Evolutionary conservation across 1,140 invertebrate genomes (phyloP).

Genomic region (Temnothorax curvispinosus): DNA sequence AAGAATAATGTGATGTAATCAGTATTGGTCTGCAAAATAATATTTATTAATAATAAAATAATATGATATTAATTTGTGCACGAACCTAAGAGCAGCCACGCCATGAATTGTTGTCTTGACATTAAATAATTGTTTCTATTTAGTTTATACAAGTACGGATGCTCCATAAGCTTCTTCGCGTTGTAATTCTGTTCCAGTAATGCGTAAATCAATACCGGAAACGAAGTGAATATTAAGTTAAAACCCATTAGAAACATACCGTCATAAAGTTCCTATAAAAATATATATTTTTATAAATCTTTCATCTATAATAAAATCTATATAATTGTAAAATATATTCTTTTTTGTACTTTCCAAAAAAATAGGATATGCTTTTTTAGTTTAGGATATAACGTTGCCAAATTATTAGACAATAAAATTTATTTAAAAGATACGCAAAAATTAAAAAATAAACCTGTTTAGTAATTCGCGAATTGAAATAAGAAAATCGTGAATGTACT

Average conservation of each 20-base stretch:
- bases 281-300: conserved; percentile 34
- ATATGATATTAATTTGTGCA: conserved; percentile 69
- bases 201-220: conserved; percentile 90
- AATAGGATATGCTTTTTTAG: neutral
- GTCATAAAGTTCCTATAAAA: conserved; percentile 88
- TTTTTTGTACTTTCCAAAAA: neutral
- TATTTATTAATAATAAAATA: conserved; percentile 4
- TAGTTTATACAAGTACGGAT: conserved; percentile 88
- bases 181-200: conserved; percentile 90
- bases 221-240: conserved; percentile 91
- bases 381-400: neutral
- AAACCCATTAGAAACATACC: conserved; percentile 91
- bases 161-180: conserved; percentile 87
- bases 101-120: conserved; percentile 87
- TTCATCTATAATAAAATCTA: neutral
- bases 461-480: neutral
- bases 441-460: neutral
- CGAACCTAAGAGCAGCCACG: conserved; percentile 88
- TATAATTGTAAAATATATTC: neutral
- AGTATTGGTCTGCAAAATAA: neutral
- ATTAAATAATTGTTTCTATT: conserved; percentile 90
- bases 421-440: neutral
- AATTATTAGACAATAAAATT: neutral
- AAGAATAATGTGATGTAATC: conserved; percentile 74
- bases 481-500: neutral